phyloP scores from a whole-genome alignment of 2,888 invertebrate species.

The Heliconius ismenius region DNA sequence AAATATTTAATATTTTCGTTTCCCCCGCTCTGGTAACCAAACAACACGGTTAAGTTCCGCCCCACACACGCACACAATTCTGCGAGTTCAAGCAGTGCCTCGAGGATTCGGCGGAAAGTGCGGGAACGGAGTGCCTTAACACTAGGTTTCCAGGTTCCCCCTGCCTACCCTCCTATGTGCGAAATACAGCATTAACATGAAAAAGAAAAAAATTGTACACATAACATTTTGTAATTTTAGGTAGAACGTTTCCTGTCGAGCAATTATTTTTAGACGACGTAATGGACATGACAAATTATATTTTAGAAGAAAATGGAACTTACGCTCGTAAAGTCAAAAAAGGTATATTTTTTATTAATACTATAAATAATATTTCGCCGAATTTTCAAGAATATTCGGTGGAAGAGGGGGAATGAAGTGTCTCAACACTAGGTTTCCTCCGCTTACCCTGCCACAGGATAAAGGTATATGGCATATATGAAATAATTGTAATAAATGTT shows the following conservation, averaged over 20 bases:
- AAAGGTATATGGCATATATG: background rate
- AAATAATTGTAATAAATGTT: background rate
- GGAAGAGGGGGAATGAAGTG: background rate
- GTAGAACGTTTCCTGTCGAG: constrained; percentile 91
- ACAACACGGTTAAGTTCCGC: no score
- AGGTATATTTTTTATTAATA: constrained; percentile 56
- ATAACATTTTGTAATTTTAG: constrained; percentile 53
- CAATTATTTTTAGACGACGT: constrained; percentile 92
- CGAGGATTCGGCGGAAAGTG: no score
- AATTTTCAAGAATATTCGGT: background rate
- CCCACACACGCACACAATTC: no score
- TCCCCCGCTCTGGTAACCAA: no score
- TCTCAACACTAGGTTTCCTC: background rate
- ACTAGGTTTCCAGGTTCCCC: no score
- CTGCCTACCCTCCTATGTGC: no score
- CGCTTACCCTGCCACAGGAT: background rate
- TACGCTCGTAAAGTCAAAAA: constrained; percentile 85
- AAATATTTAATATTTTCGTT: no score
- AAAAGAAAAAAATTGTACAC: no score
- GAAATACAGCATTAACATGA: no score
- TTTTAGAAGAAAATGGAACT: constrained; percentile 77
- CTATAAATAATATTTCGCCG: background rate
- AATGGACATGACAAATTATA: constrained; percentile 82
- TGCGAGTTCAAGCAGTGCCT: no score
- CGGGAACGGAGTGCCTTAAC: no score